Evolutionary conservation across 2,888 invertebrate species (phyloP).

Genomic region (Aspidiotus rigidus): DNA sequence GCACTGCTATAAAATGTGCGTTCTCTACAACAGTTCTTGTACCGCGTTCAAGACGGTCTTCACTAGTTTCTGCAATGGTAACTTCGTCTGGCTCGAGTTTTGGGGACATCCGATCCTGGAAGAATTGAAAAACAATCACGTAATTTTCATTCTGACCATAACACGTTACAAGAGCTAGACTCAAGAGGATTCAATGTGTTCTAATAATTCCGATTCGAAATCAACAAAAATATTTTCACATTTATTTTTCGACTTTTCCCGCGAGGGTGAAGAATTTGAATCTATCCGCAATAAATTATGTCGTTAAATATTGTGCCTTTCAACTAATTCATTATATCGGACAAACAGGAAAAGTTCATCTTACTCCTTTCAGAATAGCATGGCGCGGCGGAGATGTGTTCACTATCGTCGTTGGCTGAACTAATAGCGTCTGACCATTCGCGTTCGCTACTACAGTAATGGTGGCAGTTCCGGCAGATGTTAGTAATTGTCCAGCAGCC

Average conservation of each 20-base stretch:
- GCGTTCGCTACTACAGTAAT: slow-evolving; percentile 36
- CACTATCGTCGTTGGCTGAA: slow-evolving; percentile 35
- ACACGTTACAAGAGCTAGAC: too few relatives aligned
- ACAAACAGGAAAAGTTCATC: slow-evolving; percentile 2
- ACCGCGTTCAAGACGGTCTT: slow-evolving; percentile 34
- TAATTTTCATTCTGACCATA: too few relatives aligned
- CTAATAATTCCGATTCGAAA: too few relatives aligned
- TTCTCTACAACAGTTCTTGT: slow-evolving; percentile 35
- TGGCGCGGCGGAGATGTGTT: slow-evolving; percentile 30
- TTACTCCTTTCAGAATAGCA: slow-evolving; percentile 23
- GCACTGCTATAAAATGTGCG: slow-evolving; percentile 35
- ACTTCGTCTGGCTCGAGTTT: slow-evolving; percentile 33
- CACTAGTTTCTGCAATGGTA: slow-evolving; percentile 32
- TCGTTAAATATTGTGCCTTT: neutral
- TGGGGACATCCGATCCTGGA: slow-evolving; percentile 23
- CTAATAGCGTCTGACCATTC: slow-evolving; percentile 35
- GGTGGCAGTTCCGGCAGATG: slow-evolving; percentile 33
- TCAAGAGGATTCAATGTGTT: too few relatives aligned
- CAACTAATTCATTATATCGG: neutral
- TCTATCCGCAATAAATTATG: neutral
- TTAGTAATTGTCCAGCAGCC: slow-evolving; percentile 30
- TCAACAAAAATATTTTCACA: too few relatives aligned
- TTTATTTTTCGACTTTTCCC: neutral
- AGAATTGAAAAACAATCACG: slow-evolving; percentile 7
- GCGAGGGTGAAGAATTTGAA: neutral